These are phyloP conservation scores for Synanthedon vespiformis DNA, from an alignment of 2,888 invertebrate species.

Conservation along the genomic window DNA sequence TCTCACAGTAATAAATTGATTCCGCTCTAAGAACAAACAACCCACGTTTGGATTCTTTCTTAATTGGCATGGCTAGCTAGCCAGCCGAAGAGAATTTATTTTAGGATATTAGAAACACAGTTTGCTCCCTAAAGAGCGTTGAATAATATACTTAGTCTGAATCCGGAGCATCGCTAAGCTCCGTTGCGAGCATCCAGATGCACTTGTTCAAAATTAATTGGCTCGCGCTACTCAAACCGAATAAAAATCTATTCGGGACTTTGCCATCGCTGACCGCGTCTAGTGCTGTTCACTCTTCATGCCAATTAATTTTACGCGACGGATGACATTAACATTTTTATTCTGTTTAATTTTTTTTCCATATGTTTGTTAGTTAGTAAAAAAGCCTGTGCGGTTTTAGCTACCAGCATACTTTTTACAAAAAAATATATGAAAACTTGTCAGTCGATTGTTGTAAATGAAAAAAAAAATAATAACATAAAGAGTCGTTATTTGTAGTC, in stretches of 20 bases:
- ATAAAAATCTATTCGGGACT: conserved; percentile 49
- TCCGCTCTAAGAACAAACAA: not conserved
- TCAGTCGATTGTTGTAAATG: too few relatives aligned
- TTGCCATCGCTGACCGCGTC: conserved; percentile 20
- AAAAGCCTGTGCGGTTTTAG: too few relatives aligned
- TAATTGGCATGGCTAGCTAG: conserved; percentile 10
- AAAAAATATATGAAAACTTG: too few relatives aligned
- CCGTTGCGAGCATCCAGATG: conserved; percentile 22
- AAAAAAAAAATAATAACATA: too few relatives aligned
- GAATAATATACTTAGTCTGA: conserved; percentile 2
- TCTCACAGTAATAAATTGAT: not conserved
- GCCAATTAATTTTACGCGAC: not conserved
- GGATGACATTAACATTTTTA: not conserved
- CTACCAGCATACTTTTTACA: too few relatives aligned
- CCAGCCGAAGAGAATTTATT: conserved; percentile 7
- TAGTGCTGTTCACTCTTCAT: conserved; percentile 10
- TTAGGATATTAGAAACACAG: conserved; percentile 13
- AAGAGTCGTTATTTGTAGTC: too few relatives aligned
- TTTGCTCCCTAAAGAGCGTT: conserved; percentile 15
- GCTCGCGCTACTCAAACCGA: conserved; percentile 40
- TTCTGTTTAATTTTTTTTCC: not conserved
- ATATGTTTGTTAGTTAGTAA: not conserved
- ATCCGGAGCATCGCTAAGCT: not conserved
- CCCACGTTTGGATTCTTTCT: not conserved
- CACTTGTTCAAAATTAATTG: conserved; percentile 55